Evolutionary conservation across 1,140 invertebrate species (phyloP), one percentile per base, ranked within the genome.

Genomic region (Drosophila triauraria): DNA sequence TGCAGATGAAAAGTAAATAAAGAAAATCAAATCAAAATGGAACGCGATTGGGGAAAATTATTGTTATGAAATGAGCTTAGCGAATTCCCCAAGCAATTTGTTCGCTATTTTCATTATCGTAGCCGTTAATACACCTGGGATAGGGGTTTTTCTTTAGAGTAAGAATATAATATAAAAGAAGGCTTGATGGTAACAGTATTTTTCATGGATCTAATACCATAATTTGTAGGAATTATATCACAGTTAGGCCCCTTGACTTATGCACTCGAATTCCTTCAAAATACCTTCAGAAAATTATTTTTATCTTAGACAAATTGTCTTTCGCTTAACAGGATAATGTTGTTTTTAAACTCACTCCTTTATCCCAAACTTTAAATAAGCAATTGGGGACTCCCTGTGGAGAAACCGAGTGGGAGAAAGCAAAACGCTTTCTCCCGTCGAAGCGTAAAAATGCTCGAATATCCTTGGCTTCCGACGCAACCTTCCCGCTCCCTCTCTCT

Each of bases 361-460:
- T 6, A 25, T n/a, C 0, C 32, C 13, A 32, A 61, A 44, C 56
- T 61, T 64, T 43, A 44, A 59, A 44, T 17, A 62, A 35, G 62
- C 62, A 64, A 44, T 64, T 64, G 20, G 10, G 15, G 25, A 25
- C 56, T 62, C 62, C 62, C 62, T 35, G 20, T 0, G 44, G 65
- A 42, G 32, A 48, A 64, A 50, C 23, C 27, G 17, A 25, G 48
- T 44, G 44, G 38, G 46, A 70, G 48, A 53, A 48, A 63, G 64
- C 32, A 62, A 70, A 68, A 38, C 62, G 67, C 62, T 84, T 77
- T 71, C 70, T 46, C 78, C 77, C 77, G 79, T 69, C 70, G 57
- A 77, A 86, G 56, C 75, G 79, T 72, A 67, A 82, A 87, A 86
- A 61, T 87, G 40, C 43, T 75, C 27, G 48, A 72, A 80, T 72